Conservation (phyloP, 2,888 invertebrate genomes). For the Drosophila mulleri region DNA sequence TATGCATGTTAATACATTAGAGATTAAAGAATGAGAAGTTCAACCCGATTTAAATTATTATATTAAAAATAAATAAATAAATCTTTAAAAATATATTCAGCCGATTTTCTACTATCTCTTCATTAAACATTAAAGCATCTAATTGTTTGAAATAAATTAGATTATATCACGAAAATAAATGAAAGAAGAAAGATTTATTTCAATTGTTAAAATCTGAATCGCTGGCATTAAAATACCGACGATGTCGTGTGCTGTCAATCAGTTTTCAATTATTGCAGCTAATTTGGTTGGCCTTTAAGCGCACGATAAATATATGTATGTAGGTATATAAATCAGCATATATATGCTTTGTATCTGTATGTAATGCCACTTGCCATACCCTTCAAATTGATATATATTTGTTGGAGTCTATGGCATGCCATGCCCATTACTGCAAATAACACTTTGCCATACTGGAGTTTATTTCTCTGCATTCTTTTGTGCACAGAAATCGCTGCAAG, state of each 20-base stretch:
- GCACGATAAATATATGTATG: conserved; percentile 18
- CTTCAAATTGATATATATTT: conserved; percentile 24
- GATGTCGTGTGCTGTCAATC: conserved; percentile 51
- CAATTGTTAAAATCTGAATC: conserved; percentile 8
- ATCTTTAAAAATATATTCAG: background rate
- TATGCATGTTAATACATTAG: background rate
- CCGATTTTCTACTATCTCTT: too few relatives aligned
- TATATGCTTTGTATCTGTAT: conserved; percentile 4
- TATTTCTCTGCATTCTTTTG: conserved; percentile 63
- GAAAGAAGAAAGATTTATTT: conserved; percentile 1
- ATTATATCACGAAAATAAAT: background rate
- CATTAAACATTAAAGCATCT: too few relatives aligned
- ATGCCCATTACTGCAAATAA: conserved; percentile 36
- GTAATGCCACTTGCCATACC: conserved; percentile 31
- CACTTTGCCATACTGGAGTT: conserved; percentile 46
- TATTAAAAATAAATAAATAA: background rate
- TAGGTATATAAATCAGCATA: conserved; percentile 7
- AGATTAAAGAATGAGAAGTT: background rate
- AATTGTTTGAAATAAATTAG: background rate
- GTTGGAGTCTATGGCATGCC: conserved; percentile 12
- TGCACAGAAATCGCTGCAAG: conserved; percentile 45
- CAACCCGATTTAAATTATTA: background rate
- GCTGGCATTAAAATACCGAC: background rate
- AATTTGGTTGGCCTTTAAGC: conserved; percentile 55
- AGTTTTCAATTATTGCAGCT: conserved; percentile 66